Evolutionary conservation across 2,888 invertebrate species (phyloP).

Genomic region (Cephus rjabovi): DNA sequence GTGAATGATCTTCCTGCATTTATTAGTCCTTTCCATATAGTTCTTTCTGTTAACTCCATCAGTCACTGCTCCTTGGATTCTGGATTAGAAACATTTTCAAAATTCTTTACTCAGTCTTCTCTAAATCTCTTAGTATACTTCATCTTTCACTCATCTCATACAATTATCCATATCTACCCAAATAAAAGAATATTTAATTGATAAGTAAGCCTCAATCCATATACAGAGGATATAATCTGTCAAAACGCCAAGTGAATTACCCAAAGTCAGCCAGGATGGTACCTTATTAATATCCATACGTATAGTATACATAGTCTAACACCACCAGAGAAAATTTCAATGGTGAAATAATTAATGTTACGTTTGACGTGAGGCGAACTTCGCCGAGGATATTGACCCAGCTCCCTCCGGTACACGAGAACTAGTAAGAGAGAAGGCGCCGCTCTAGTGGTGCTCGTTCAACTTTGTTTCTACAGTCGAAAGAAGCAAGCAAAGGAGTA

Average conservation of each 20-base stretch:
- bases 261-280: neutral
- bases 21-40: neutral
- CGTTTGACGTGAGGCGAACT: slow-evolving; percentile 25
- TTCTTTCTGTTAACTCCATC: neutral
- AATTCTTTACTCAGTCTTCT: neutral
- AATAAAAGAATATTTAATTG: neutral
- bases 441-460: neutral
- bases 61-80: neutral
- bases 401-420: neutral
- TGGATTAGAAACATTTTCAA: neutral
- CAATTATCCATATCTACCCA: neutral
- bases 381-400: slow-evolving; percentile 40
- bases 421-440: neutral
- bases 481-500: neutral
- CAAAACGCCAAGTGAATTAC: neutral
- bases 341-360: slow-evolving; percentile 21
- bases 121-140: neutral
- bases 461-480: neutral
- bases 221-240: neutral
- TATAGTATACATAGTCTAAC: neutral
- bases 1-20: neutral
- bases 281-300: neutral
- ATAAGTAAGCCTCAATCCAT: neutral
- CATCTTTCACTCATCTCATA: neutral
- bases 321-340: neutral